These are phyloP conservation scores for Xenopus petersii DNA, from an alignment of 2,797 vertebrate species.

Conservation along the genomic window DNA sequence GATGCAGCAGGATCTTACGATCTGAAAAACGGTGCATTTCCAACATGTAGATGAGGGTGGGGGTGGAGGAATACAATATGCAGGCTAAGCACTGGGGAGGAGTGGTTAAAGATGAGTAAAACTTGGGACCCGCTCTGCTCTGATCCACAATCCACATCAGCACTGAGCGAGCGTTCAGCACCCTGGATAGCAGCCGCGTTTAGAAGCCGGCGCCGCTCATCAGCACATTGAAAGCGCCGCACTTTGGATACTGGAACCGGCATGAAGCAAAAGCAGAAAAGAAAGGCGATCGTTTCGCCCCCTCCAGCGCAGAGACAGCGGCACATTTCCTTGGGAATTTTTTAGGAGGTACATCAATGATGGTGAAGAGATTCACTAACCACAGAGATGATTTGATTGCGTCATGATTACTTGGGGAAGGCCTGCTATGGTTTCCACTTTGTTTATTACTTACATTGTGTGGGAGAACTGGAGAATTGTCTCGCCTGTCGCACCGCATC, in stretches of 20 bases:
- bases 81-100: no score
- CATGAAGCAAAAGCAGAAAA: conserved; percentile 8
- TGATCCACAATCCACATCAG: no score
- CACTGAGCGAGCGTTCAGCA: no score
- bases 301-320: not conserved
- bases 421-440: conserved; percentile 9
- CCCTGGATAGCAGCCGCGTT: no score
- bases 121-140: no score
- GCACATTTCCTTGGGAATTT: not conserved
- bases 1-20: no score
- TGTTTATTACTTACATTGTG: not conserved
- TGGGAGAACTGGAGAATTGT: conserved; percentile 1
- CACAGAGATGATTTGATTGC: not conserved
- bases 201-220: no score
- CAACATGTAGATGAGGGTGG: no score
- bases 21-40: no score
- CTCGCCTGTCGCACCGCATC: not conserved
- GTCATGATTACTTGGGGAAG: not conserved
- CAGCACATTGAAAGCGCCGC: not conserved
- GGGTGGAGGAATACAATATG: no score
- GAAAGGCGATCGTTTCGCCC: not conserved
- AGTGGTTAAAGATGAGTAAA: no score
- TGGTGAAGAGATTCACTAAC: not conserved
- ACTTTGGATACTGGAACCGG: not conserved
- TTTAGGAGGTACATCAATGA: not conserved